phyloP scores from a whole-genome alignment of 2,113 vertebrate genomes.

The Mustelus asterias region DNA sequence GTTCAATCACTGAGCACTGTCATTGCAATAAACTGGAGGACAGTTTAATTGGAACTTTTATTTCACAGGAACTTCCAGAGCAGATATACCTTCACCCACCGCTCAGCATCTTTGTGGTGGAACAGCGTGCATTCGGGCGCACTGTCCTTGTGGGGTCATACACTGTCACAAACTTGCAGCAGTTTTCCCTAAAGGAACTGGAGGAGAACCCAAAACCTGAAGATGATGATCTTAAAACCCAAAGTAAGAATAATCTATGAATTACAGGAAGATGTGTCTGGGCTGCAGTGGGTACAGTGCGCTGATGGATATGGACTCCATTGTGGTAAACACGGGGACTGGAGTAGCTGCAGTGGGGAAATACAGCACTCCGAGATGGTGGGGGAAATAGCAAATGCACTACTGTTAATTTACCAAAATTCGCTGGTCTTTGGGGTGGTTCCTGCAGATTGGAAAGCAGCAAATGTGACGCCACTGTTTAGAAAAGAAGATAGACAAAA shows the following conservation, averaged over 20 bases:
- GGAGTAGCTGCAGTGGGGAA: too few species aligned
- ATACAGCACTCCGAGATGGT: too few species aligned
- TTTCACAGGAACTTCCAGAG: constrained; percentile 76
- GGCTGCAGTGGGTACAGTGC: too few species aligned
- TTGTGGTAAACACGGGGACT: background rate
- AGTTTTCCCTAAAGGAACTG: constrained; percentile 61
- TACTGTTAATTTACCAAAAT: too few species aligned
- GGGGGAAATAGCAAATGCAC: too few species aligned
- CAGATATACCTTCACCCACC: constrained; percentile 85
- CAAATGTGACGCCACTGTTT: too few species aligned
- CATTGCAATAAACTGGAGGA: background rate
- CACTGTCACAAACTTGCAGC: constrained; percentile 71
- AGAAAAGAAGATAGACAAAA: too few species aligned
- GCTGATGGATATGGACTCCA: background rate
- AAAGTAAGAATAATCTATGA: constrained; percentile 47
- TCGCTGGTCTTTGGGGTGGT: too few species aligned
- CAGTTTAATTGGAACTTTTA: background rate
- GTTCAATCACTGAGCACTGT: too few species aligned
- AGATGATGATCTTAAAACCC: constrained; percentile 52
- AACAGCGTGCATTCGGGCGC: constrained; percentile 75
- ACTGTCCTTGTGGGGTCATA: constrained; percentile 76
- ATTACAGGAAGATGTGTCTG: background rate
- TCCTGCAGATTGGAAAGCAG: too few species aligned
- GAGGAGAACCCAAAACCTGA: constrained; percentile 58
- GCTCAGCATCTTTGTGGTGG: constrained; percentile 80